Conservation (phyloP, 2,797 vertebrate species). For the Rousettus madagascariensis region DNA sequence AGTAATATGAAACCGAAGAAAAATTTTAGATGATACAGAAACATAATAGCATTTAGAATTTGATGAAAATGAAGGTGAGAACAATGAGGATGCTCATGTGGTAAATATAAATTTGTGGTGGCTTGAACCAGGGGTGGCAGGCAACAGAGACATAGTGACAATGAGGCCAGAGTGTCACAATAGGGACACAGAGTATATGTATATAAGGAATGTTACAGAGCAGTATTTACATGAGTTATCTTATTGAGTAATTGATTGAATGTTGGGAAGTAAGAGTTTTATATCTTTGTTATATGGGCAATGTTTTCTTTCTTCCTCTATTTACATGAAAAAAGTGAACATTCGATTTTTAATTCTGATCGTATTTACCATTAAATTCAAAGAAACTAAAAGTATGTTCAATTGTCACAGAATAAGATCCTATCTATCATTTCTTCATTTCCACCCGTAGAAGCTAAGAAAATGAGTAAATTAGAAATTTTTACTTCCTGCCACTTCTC, state of each 20-base stretch:
- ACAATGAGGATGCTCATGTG: background rate
- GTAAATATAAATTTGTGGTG: background rate
- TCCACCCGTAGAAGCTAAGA: background rate
- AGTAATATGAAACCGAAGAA: background rate
- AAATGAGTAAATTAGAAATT: conserved; percentile 18
- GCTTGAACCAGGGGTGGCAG: background rate
- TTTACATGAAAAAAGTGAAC: background rate
- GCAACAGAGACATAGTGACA: background rate
- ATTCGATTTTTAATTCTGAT: background rate
- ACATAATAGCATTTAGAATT: background rate
- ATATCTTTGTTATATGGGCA: background rate
- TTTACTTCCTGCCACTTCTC: background rate
- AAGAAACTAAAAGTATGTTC: background rate
- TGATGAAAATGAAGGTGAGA: background rate
- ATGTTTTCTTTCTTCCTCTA: background rate
- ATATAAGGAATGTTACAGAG: background rate
- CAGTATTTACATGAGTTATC: background rate
- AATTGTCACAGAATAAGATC: background rate
- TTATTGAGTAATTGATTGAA: background rate
- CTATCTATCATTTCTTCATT: conserved; percentile 41
- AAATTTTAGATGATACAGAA: background rate
- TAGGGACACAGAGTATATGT: background rate
- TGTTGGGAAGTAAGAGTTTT: background rate
- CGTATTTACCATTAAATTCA: background rate
- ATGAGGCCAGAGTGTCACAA: background rate